These are phyloP conservation scores for Chunga burmeisteri DNA, from an alignment of 2,113 vertebrate species.

Conservation along the genomic window DNA sequence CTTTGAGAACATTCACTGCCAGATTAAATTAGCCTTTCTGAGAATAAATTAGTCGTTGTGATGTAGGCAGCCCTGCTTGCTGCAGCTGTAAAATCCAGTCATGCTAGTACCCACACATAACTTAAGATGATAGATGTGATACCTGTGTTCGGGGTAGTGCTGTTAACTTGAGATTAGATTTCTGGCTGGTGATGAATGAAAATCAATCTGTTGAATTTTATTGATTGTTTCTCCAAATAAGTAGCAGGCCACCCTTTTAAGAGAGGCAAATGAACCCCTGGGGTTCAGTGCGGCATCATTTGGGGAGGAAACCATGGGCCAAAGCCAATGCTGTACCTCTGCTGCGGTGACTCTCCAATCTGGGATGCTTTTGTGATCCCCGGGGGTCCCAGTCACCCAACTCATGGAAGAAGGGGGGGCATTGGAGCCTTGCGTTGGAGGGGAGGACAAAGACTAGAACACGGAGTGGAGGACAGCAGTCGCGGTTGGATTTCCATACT, in stretches of 20 bases:
- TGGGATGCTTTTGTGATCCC: background rate
- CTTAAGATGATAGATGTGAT: background rate
- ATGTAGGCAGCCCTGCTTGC: background rate
- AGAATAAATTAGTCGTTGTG: background rate
- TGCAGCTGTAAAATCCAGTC: background rate
- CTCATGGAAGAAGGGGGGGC: background rate
- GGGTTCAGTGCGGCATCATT: background rate
- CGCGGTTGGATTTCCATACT: background rate
- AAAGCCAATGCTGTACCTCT: background rate
- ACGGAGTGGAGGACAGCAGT: background rate
- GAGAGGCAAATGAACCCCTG: background rate
- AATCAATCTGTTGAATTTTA: background rate
- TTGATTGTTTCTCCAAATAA: background rate
- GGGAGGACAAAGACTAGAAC: background rate
- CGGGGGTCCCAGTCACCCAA: background rate
- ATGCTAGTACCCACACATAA: background rate
- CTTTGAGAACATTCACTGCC: slow-evolving; percentile 31
- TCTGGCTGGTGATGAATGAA: background rate
- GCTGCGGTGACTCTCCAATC: background rate
- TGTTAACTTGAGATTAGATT: background rate
- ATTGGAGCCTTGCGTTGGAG: background rate
- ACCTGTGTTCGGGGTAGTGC: background rate
- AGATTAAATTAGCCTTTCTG: slow-evolving; percentile 53
- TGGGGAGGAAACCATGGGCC: background rate
- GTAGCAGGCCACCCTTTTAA: background rate